Evolutionary conservation across 2,888 invertebrate genomes (phyloP), one percentile per base, ranked within the genome.

Genomic region (Rhaphigaster nebulosa): DNA sequence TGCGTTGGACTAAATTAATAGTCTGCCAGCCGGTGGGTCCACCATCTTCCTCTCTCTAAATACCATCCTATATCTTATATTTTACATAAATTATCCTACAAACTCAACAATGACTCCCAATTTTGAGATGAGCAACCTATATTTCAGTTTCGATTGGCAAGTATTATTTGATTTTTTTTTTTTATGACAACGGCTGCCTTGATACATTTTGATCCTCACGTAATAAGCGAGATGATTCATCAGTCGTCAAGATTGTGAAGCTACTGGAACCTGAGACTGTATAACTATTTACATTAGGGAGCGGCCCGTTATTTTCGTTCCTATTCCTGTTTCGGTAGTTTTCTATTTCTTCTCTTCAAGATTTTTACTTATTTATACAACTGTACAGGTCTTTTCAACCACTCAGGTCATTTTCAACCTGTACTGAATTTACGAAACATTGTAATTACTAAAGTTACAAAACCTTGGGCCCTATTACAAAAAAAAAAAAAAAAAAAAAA

Each of bases 1-100:
- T 65, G 65, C 65, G 65, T 65, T 65, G 70, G 70, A 76, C 70
- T 38, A 76, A 76, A 76, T 76, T 76, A 76, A 76, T 76, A 76
- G 70, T 8, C 70, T 76, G 20, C 70, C 70, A 15, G 70, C 70
- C 70, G 6, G 23, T 26, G 56, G 56, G 3, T n/a, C 56, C 56
- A 56, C 56, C 56, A 56, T 56, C 56, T 26, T 56, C n/a, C 5
- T 56, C n/a, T 6, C 38, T 38, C 34, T n/a, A 13, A 29, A 29
- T 34, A 18, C 70, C 38, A 2, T 23, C 12, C 70, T 34, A 1
- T 23, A 38, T 76, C 70, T 76, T 38, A 38, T 76, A 76, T 76
- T 76, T 76, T 38, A 38, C 70, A 76, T 76, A 76, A 38, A 76
- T 76, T 76, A 76, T 76, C 20, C 34, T 23, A 34, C 70, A 76